These are phyloP conservation scores for Sipha maydis DNA, from an alignment of 2,888 invertebrate genomes.

Conservation along the genomic window DNA sequence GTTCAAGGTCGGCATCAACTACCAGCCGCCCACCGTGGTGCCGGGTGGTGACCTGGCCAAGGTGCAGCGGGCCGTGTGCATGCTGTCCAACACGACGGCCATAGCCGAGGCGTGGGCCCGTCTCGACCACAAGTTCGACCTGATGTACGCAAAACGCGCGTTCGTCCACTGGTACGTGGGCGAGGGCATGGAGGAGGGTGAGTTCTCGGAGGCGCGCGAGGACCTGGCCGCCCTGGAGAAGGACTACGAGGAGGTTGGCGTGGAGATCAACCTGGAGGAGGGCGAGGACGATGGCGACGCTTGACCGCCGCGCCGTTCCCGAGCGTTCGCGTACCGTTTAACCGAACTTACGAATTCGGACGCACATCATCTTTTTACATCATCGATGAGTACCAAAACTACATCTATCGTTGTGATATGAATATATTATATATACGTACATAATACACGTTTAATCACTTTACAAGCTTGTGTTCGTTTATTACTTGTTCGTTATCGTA, in stretches of 20 bases:
- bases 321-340: too few relatives aligned
- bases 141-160: conserved; percentile 77
- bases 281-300: too few relatives aligned
- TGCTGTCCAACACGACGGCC: conserved; percentile 96
- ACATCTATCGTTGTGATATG: too few relatives aligned
- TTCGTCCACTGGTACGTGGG: conserved; percentile 80
- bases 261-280: conserved; percentile 70
- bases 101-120: conserved; percentile 77
- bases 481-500: too few relatives aligned
- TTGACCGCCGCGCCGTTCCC: too few relatives aligned
- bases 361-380: too few relatives aligned
- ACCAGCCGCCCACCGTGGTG: conserved; percentile 81
- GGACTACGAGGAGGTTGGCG: conserved; percentile 88
- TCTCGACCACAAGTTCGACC: conserved; percentile 76
- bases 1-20: conserved; percentile 66
- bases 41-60: conserved; percentile 95
- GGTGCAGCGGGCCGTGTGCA: conserved; percentile 95
- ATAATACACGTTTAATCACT: too few relatives aligned
- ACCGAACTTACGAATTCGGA: too few relatives aligned
- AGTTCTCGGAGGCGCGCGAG: conserved; percentile 71
- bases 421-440: too few relatives aligned
- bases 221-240: conserved; percentile 81
- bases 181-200: conserved; percentile 75
- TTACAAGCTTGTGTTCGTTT: too few relatives aligned
- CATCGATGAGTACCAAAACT: too few relatives aligned